Base-by-base conservation (phyloP, 1,140 invertebrate genomes). In the Euwallacea similis region DNA sequence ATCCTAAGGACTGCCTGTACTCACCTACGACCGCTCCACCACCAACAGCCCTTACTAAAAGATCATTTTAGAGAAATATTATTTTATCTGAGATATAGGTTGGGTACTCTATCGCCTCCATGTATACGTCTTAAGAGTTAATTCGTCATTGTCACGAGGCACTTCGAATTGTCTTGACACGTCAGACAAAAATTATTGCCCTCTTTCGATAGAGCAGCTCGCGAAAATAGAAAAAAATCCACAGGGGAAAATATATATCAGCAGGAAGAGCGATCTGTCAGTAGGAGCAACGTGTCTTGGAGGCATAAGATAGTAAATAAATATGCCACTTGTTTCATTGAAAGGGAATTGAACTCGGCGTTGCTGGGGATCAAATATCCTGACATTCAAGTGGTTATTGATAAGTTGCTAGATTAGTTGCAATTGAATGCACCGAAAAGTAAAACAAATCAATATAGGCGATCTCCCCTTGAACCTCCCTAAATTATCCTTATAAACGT, bases 151-250 rank as follows among this genome's bases (percentile, higher is more conserved):
- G 69, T 70, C 69, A 70, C 50, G 53, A 70, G 50, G 69, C 62
- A 70, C 69, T 70, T 70, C 69, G 54, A 70, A 70, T 70, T 70
- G 69, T 64, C 69, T 70, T 70, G 69, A 70, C 69, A 65, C 61
- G 69, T 70, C 69, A 70, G 60, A 33, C 10, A 54, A 70, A 70
- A 70, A 70, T 70, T 70, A 70, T 70, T 70, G 69, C 69, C 50
- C 69, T 70, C 69, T 69, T 70, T 70, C 69, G 69, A 70, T 70
- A 70, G 69, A 50, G 42, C 58, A 41, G 67, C 67, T 69, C 67
- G 60, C 62, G 69, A 64, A 70, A 70, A 70, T 70, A 70, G 69
- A 70, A 70, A 69, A 70, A 70, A 70, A 64, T 55, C 59, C 59
- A 62, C 67, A 42, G 47, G 67, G 67, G 59, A 62, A 69, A 69